phyloP scores from a whole-genome alignment of 1,140 invertebrate genomes.

The Vollenhovia emeryi region DNA sequence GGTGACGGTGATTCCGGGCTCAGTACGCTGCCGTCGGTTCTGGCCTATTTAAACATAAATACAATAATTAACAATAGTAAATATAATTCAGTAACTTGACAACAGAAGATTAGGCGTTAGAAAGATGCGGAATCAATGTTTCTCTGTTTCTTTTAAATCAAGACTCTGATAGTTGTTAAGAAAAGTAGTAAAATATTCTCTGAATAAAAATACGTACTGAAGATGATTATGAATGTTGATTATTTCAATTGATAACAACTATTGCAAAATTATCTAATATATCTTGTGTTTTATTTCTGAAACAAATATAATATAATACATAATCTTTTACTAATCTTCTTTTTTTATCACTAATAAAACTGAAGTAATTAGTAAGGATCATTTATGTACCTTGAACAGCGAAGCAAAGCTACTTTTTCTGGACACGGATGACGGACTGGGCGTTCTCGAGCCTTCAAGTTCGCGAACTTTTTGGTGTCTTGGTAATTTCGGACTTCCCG shows the following conservation, averaged over 20 bases:
- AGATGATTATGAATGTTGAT: neutral
- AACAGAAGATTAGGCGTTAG: neutral
- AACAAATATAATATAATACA: slow-evolving; percentile 15
- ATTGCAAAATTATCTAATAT: neutral
- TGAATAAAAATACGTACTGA: neutral
- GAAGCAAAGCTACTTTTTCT: slow-evolving; percentile 93
- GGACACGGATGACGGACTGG: slow-evolving; percentile 88
- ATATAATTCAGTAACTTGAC: neutral
- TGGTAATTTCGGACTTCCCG: slow-evolving; percentile 79
- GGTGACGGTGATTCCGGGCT: slow-evolving; percentile 89
- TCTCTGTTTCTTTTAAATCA: neutral
- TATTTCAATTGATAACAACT: neutral
- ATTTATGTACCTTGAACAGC: slow-evolving; percentile 88
- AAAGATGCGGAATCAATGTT: too few relatives aligned
- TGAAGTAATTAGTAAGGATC: slow-evolving; percentile 75
- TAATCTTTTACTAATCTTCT: slow-evolving; percentile 22
- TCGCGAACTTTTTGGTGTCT: slow-evolving; percentile 84
- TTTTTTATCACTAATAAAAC: neutral
- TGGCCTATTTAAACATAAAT: slow-evolving; percentile 71
- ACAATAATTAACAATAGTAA: neutral
- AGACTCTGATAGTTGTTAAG: neutral
- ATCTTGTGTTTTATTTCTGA: slow-evolving; percentile 31
- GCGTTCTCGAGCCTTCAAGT: slow-evolving; percentile 83
- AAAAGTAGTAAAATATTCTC: neutral
- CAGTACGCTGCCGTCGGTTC: slow-evolving; percentile 80